Evolutionary conservation across 2,888 invertebrate genomes (phyloP), one percentile per base, ranked within the genome.

Genomic region (Parapristionchus giblindavisi): DNA sequence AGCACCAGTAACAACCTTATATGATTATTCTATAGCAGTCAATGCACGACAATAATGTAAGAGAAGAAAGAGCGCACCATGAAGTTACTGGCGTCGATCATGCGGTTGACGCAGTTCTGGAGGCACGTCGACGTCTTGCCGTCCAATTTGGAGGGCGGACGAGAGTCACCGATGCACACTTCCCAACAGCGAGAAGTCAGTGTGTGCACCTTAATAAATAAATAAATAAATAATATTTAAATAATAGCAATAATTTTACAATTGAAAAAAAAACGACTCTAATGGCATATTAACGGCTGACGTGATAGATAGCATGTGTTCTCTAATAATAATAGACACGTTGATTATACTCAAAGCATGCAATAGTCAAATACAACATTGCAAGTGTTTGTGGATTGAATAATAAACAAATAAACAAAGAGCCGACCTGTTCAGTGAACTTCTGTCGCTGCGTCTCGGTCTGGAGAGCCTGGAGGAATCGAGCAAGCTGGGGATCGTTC

Each of bases 71-170:
- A 32, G 63, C 63, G 34, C 58, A 85, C 86, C 85, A 86, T 86
- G 77, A 85, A 85, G 75, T 85, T 82, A 70, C 82, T 81, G 32
- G 86, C 86, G 75, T 86, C 86, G 75, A 85, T 79, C 85, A 86
- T 85, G 60, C 86, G 84, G 75, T 85, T 83, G 29, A 85, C 86
- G 76, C 86, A 86, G 77, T 86, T 86, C 81, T 80, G 81, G 61
- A 82, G 68, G 60, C 82, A 82, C 0, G 77, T 81, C 61, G 80
- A 78, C 32, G 83, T 82, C 77, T 84, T 83, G 60, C 80, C 80
- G 78, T 84, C 85, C 79, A 85, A 79, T 74, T 85, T 85, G 78
- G 81, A 80, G 76, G 85, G 84, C 72, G 84, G 86, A n/a, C 86
- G 83, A 58, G 79, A 80, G 76, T 86, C 86, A 72, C 81, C 80